Conservation (phyloP, 2,888 invertebrate species). For the Dryomyza anilis region DNA sequence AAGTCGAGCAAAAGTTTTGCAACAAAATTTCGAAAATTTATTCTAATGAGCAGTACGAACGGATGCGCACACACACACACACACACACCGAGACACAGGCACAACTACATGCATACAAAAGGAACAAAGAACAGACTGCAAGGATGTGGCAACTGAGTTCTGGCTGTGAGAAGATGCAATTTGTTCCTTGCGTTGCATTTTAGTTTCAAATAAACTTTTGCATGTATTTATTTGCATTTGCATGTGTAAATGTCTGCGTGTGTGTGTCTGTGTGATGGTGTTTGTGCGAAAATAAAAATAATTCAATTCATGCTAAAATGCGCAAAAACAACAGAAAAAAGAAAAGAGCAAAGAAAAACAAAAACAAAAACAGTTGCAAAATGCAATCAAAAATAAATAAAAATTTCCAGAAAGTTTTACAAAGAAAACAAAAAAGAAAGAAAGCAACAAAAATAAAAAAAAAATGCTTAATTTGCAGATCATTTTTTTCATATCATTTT, state of each 20-base stretch:
- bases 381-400: slow-evolving; percentile 9
- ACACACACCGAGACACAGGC: background rate
- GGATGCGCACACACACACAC: slow-evolving; percentile 1
- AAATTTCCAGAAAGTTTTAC: too few relatives aligned
- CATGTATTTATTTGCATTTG: background rate
- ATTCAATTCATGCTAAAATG: background rate
- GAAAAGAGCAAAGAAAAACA: slow-evolving; percentile 7
- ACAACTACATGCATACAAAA: too few relatives aligned
- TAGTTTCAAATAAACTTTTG: slow-evolving; percentile 15
- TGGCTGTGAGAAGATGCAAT: slow-evolving; percentile 17
- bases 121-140: background rate
- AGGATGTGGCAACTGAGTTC: background rate
- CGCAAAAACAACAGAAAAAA: slow-evolving; percentile 4
- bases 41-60: slow-evolving; percentile 47
- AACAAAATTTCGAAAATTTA: slow-evolving; percentile 45
- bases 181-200: slow-evolving; percentile 23
- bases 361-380: slow-evolving; percentile 11
- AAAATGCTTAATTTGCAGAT: background rate
- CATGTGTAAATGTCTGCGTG: background rate
- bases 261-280: background rate
- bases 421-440: slow-evolving; percentile 4
- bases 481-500: background rate
- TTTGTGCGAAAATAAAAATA: background rate
- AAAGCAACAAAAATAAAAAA: slow-evolving; percentile 2
- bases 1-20: slow-evolving; percentile 21